These are phyloP conservation scores for Tillus elongatus DNA, from an alignment of 2,888 invertebrate species.

Conservation along the genomic window DNA sequence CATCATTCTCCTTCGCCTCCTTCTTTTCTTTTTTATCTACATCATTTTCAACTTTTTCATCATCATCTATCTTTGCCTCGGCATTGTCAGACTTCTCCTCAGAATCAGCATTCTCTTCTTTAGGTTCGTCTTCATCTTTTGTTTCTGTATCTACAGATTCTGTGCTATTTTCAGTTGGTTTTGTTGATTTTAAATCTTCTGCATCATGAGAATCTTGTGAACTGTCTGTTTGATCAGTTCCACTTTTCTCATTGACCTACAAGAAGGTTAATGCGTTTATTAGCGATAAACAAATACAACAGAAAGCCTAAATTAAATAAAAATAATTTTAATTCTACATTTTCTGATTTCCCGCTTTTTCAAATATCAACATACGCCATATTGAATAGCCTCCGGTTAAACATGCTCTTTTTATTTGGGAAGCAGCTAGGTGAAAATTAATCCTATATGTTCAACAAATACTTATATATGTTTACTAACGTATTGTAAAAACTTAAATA, in stretches of 20 bases:
- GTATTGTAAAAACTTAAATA: conserved; percentile 7
- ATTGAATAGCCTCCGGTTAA: conserved; percentile 35
- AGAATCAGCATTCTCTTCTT: conserved; percentile 22
- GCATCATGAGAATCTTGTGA: conserved; percentile 31
- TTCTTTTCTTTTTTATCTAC: conserved; percentile 20
- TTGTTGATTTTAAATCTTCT: conserved; percentile 20
- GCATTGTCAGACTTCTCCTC: conserved; percentile 13
- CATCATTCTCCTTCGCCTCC: conserved; percentile 26
- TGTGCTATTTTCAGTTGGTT: conserved; percentile 17
- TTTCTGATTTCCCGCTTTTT: conserved; percentile 45
- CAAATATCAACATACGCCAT: conserved; percentile 41
- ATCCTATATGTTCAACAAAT: no score
- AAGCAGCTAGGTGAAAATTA: no score
- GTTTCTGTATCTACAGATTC: conserved; percentile 19
- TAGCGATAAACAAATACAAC: conserved; percentile 1
- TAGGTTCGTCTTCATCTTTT: conserved; percentile 18
- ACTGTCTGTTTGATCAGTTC: conserved; percentile 30
- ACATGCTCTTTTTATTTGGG: conserved; percentile 34
- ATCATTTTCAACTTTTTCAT: conserved; percentile 23
- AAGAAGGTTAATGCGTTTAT: no score
- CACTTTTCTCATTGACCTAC: conserved; percentile 29
- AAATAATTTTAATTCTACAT: no score
- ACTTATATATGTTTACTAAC: no score
- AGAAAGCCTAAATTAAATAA: not conserved
- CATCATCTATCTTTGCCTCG: conserved; percentile 22